Percentiles rank a stretch among this genome's conserved stretches.
Evolutionary conservation across 2,888 invertebrate species (phyloP).

Genomic region (Nephrotoma guestfalica): DNA sequence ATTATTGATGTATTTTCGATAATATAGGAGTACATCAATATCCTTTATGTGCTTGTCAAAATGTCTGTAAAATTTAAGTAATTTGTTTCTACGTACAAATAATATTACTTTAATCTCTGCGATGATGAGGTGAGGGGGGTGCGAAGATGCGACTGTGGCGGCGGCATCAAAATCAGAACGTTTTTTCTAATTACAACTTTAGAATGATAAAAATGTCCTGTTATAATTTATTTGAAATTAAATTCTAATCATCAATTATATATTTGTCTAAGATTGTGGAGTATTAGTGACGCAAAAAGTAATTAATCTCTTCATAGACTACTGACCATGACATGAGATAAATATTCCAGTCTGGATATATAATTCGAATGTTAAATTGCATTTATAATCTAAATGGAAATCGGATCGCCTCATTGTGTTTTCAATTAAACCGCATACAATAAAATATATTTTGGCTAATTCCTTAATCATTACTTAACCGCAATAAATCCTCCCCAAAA

Average conservation of each 20-base stretch:
- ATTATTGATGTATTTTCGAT: not conserved
- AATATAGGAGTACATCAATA: not conserved
- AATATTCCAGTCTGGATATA: no score
- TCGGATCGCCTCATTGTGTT: no score
- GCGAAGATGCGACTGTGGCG: not conserved
- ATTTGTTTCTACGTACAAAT: not conserved
- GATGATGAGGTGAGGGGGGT: not conserved
- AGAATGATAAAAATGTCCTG: not conserved
- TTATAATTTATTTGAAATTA: not conserved
- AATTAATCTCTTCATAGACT: not conserved
- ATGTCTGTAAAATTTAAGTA: not conserved
- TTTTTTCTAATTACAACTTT: not conserved
- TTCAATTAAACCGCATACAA: no score
- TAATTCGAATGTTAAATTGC: no score
- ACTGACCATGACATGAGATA: no score
- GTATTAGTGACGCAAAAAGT: not conserved
- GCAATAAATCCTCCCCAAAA: not conserved
- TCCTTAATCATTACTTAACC: not conserved
- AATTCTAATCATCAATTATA: not conserved
- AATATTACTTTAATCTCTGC: not conserved
- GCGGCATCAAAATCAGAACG: not conserved
- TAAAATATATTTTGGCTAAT: not conserved
- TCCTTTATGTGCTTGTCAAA: not conserved
- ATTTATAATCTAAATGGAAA: no score
- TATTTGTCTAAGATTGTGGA: not conserved